Percentiles rank a stretch among this genome's conserved stretches.
phyloP scores from a whole-genome alignment of 2,113 vertebrate species.

The Notarius lentiginosus region DNA sequence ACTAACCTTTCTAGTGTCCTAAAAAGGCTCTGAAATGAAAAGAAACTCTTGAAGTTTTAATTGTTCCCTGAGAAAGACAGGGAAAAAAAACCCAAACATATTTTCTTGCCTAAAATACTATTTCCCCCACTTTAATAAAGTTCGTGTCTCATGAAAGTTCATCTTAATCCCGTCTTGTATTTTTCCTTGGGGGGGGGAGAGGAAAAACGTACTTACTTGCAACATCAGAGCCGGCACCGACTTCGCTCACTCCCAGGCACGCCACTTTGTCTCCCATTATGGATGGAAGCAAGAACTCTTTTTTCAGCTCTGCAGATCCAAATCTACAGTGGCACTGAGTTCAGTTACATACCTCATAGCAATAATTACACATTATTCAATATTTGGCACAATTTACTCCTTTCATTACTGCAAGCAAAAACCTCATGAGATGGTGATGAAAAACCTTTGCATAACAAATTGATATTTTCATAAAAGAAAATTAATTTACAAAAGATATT shows the following conservation, averaged over 20 bases:
- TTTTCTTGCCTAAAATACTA: neutral
- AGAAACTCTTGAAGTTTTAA: neutral
- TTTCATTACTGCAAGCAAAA: constrained; percentile 10
- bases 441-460: constrained; percentile 15
- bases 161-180: constrained; percentile 27
- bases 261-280: constrained; percentile 79
- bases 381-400: constrained; percentile 1
- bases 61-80: neutral
- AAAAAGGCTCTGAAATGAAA: neutral
- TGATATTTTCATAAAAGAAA: constrained; percentile 18
- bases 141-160: neutral
- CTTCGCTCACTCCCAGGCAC: constrained; percentile 82
- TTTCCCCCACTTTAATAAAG: neutral
- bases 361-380: constrained; percentile 3
- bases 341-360: constrained; percentile 26
- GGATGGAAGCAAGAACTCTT: constrained; percentile 77
- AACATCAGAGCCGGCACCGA: constrained; percentile 81
- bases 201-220: constrained; percentile 71
- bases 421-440: neutral
- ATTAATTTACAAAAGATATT: constrained; percentile 23
- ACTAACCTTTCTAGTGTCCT: neutral
- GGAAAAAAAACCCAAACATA: neutral
- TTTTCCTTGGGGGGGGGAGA: neutral
- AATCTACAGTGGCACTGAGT: constrained; percentile 66
- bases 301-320: constrained; percentile 79